Base-by-base conservation (phyloP, 2,888 invertebrate genomes). In the Acrobasis repandana region DNA sequence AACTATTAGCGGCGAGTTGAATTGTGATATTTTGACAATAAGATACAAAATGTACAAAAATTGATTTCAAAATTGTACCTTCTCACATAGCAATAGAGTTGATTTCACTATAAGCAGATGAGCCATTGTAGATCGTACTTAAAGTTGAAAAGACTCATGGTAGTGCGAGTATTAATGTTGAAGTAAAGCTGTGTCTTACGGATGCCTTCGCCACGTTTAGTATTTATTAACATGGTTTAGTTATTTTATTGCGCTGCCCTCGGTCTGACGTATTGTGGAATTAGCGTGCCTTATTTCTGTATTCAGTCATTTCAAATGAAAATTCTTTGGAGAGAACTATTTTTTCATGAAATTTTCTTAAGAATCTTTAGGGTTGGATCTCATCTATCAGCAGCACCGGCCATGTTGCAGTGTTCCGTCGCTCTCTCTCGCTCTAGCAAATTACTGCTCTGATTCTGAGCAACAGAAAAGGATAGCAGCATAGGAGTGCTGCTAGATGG, bases 11-110 rank as follows among this genome's bases (percentile, higher is more conserved):
- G 62, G 71, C 71, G 70, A 68, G 69, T 61, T 71, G 63, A 71
- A 73, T 80, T 87, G 88, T 89, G 88, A 88, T 88, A 87, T 85
- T 79, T 83, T 80, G 88, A 89, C 89, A 88, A 88, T 88, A 87
- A 88, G 79, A 78, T 67, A 66, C 67, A 62, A 65, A 63, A 57
- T 66, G 67, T 82, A 83, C 79, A 79, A 80, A 77, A 66, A 61
- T 66, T 69, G 71, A 71, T 73, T 43, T 74, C 72, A 66, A 75
- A 74, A 75, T 73, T 69, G 67, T 67, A 57, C 50, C n/a, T 50
- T 59, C 43, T 62, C 63, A 66, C 63, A 63, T 47, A 60, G 60
- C 60, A 60, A 54, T 60, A 47, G 52, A 36, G 46, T 46, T 43
- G 4, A 46, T 38, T 58, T 54, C 38, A 54, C 43, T 28, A 15